Percentiles rank a stretch among this genome's conserved stretches.
Conservation (phyloP, 2,888 invertebrate genomes). For the Hydraecia micacea region DNA sequence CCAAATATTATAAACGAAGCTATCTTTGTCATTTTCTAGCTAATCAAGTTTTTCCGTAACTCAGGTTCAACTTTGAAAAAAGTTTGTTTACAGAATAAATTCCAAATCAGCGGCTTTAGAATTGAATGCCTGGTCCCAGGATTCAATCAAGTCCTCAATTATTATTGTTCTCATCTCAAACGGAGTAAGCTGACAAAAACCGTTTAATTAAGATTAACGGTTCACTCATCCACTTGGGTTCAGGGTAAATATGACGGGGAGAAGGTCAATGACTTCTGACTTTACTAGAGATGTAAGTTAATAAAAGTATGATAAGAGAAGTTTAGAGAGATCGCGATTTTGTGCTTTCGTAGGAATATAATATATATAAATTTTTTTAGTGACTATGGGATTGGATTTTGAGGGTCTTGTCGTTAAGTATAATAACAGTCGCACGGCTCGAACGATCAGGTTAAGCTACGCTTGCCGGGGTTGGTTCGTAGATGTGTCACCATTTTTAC, state of each 20-base stretch:
- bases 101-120: conserved; percentile 1
- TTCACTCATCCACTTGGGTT: neutral
- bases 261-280: conserved; percentile 21
- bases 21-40: neutral
- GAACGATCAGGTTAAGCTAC: neutral
- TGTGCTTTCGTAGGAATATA: neutral
- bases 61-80: neutral
- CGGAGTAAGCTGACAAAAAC: conserved; percentile 43
- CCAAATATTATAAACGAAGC: neutral
- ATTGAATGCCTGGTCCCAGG: neutral
- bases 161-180: conserved; percentile 33
- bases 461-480: neutral
- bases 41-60: neutral
- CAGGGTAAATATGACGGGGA: conserved; percentile 2
- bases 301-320: neutral
- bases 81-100: neutral
- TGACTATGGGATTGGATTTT: too few relatives aligned
- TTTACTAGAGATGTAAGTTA: neutral
- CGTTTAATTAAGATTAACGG: conserved; percentile 55
- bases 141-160: conserved; percentile 32
- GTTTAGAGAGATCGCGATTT: neutral
- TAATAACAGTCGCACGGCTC: too few relatives aligned
- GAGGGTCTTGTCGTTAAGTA: too few relatives aligned
- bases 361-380: too few relatives aligned
- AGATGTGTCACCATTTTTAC: neutral